phyloP scores from a whole-genome alignment of 2,888 invertebrate species.

The Allophyes oxyacanthae region DNA sequence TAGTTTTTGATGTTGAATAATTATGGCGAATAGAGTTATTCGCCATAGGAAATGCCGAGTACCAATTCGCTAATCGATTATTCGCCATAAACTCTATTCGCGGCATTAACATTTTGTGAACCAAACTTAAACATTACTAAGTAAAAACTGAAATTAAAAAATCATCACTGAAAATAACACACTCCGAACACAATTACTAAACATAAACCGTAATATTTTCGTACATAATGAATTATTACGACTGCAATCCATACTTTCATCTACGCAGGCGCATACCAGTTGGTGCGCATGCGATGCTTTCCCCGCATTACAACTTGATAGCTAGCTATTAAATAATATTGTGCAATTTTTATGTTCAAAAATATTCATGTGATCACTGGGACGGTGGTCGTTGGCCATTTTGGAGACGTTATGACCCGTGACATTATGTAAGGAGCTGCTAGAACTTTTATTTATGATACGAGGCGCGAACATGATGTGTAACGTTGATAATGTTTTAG shows the following conservation, averaged over 20 bases:
- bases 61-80: no score
- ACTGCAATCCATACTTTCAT: conserved; percentile 56
- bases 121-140: no score
- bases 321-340: conserved; percentile 52
- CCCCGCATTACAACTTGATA: conserved; percentile 50
- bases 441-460: conserved; percentile 5
- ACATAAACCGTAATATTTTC: conserved; percentile 37
- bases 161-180: conserved; percentile 21
- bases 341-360: conserved; percentile 38
- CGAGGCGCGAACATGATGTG: neutral
- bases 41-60: no score
- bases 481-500: no score
- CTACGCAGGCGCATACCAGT: conserved; percentile 49
- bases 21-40: no score
- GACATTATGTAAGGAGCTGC: conserved; percentile 29
- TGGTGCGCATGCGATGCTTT: conserved; percentile 62
- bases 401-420: conserved; percentile 46
- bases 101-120: no score
- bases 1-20: no score
- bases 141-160: neutral
- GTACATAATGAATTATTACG: conserved; percentile 49
- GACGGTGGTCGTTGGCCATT: conserved; percentile 20
- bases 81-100: no score
- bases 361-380: conserved; percentile 49
- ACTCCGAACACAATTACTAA: conserved; percentile 10